Base-by-base conservation (phyloP, 2,797 vertebrate species). In the Hippocampus kuda region DNA sequence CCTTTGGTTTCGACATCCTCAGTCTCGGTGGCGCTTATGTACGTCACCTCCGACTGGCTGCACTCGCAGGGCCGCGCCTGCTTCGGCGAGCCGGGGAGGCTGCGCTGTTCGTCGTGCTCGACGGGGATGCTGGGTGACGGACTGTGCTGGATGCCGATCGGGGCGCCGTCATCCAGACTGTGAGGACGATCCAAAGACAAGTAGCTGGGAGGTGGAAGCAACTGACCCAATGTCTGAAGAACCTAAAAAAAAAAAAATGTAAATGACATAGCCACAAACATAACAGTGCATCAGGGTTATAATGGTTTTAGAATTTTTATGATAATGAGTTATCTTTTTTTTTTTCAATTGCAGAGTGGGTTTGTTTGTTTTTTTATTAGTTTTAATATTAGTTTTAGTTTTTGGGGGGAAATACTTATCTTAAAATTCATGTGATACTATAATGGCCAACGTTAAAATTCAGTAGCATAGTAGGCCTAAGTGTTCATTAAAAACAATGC, bases 41-140 rank as follows among this genome's bases (percentile, higher is more conserved):
- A 77, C 0, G 80, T 77, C 65, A 90, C 86, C 75, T 93, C 87
- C 44, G 91, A 93, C 72, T 87, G 85, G 70, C 87, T 87, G 60
- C 70, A 88, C 46, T 92, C 86, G 22, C 85, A 86, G 18, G 81
- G 86, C 41, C 7, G 66, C 0, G 67, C 73, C 11, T 61, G 68
- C 2, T 48, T 5, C 1, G 16, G 57, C 11, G 53, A 63, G 2
- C 12, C 24, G 1, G 72, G 24, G 62, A 26, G 59, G 42, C 73
- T 75, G 70, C 70, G 68, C 66, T 73, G 79, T 78, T 91, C 88
- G 44, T 88, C 88, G 4, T 88, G 87, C 86, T 91, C 91, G 72
- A 81, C 74, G 0, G 85, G 83, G 38, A 88, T 41, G 66, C 85
- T 90, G 65, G 67, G 65, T 0, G 62, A 68, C 1, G 65, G 75